Evolutionary conservation across 2,888 invertebrate species (phyloP), one percentile per base, ranked within the genome.

Genomic region (Yponomeuta cagnagella): DNA sequence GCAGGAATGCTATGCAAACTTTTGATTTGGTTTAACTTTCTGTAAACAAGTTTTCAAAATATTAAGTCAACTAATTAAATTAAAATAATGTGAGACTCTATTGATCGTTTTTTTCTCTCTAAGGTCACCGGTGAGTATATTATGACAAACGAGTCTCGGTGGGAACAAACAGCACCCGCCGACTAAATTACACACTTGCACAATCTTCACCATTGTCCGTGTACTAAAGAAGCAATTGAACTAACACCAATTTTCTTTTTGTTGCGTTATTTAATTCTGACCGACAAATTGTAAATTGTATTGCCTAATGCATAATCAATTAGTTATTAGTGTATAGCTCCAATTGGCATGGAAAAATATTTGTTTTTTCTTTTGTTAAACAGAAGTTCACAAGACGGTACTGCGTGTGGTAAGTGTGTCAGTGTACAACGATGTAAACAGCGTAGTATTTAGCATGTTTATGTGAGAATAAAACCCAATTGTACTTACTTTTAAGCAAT

Each of bases 401-500:
- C 23, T 65, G 33, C 63, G 30, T 69, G 33, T n/a, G 2, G 68
- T 3, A 68, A 52, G 68, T 68, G 68, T 68, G 68, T 68, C 68
- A 68, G 23, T 48, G n/a, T 23, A 65, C 33, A 33, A 65, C 68
- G 70, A 77, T 77, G 79, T 77, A 76, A 72, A 70, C 71, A 77
- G 85, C 81, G 88, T 87, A 82, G 87, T 79, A 75, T 81, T 70
- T 70, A 76, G 72, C 74, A 77, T 75, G 73, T 77, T 75, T 82
- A 87, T 84, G 88, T 89, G 88, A 87, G 89, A 88, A 88, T 82
- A 80, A 79, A 77, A 77, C 79, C 85, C 83, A 88, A 87, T 85
- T 84, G 82, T 79, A 78, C 76, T 76, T 79, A 78, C 76, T 79
- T 78, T 64, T 64, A 64, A 15, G 64, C 64, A 64, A 65, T 65